Conservation (phyloP, 2,113 vertebrate genomes). For the Mormyrus iriodes region DNA sequence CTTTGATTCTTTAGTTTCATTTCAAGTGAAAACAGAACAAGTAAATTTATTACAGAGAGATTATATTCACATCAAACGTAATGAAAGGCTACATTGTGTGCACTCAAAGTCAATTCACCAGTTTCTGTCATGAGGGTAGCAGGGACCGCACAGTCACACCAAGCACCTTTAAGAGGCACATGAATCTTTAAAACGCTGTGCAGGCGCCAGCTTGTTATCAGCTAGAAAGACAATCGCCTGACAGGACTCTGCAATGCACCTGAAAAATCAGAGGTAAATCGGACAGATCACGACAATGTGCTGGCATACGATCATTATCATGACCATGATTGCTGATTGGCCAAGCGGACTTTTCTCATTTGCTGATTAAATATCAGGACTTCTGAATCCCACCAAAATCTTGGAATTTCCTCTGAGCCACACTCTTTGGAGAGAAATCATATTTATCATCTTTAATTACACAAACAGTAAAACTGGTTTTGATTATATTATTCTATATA, state of each 20-base stretch:
- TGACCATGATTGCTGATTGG: no score
- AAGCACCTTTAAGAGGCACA: constrained; percentile 10
- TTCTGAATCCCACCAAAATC: not conserved
- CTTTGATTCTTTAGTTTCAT: not conserved
- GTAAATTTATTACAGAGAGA: not conserved
- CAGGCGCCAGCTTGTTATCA: not conserved
- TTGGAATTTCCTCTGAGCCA: not conserved
- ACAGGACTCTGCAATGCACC: constrained; percentile 30
- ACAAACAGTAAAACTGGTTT: not conserved
- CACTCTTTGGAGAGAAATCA: not conserved
- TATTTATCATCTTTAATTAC: not conserved
- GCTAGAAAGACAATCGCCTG: not conserved
- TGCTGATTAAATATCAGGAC: not conserved
- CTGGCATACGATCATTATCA: no score
- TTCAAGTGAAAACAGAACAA: not conserved
- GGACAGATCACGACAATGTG: not conserved
- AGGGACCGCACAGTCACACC: not conserved
- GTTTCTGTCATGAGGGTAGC: not conserved
- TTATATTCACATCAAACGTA: not conserved
- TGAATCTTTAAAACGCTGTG: not conserved
- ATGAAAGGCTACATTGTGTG: not conserved
- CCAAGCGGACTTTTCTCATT: not conserved
- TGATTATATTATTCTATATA: not conserved
- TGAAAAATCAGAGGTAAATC: constrained; percentile 34
- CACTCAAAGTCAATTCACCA: not conserved